Evolutionary conservation across 2,888 invertebrate species (phyloP).

Genomic region (Sarcophaga subvicina): DNA sequence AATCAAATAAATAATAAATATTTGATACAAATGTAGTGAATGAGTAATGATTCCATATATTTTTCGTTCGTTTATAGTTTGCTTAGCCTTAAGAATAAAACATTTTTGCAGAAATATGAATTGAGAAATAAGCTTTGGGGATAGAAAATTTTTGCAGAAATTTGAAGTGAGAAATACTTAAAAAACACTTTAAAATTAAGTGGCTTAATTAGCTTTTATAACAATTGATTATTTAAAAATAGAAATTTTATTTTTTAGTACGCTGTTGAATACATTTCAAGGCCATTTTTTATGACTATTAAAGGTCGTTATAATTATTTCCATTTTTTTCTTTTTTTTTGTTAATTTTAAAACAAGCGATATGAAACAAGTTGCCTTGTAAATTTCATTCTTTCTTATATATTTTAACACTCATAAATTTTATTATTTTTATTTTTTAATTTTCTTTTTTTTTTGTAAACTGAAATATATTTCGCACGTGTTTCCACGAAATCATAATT

Average conservation of each 20-base stretch:
- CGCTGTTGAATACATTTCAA: too few species aligned
- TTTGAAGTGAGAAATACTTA: slow-evolving; percentile 4
- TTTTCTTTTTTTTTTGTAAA: too few species aligned
- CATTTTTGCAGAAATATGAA: slow-evolving; percentile 1
- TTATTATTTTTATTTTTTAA: too few species aligned
- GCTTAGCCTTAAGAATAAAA: not conserved
- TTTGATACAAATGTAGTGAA: not conserved
- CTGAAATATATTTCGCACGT: too few species aligned
- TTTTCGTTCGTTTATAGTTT: not conserved
- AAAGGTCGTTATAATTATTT: too few species aligned
- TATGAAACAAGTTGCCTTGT: too few species aligned
- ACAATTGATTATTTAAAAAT: not conserved
- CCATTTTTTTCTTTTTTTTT: too few species aligned
- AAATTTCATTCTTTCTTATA: too few species aligned
- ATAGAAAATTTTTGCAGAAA: slow-evolving; percentile 1
- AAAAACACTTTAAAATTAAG: slow-evolving; percentile 5
- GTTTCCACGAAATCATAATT: too few species aligned
- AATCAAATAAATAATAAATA: slow-evolving; percentile 4
- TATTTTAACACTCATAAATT: too few species aligned
- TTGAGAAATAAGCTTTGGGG: not conserved
- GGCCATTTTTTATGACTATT: too few species aligned
- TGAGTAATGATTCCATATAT: not conserved
- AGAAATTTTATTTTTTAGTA: not conserved
- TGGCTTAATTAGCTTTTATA: not conserved
- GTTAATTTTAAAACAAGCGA: too few species aligned